Base-by-base conservation (phyloP, 35 echinoderm and acorn worm species). In the Stichopus chloronotus region DNA sequence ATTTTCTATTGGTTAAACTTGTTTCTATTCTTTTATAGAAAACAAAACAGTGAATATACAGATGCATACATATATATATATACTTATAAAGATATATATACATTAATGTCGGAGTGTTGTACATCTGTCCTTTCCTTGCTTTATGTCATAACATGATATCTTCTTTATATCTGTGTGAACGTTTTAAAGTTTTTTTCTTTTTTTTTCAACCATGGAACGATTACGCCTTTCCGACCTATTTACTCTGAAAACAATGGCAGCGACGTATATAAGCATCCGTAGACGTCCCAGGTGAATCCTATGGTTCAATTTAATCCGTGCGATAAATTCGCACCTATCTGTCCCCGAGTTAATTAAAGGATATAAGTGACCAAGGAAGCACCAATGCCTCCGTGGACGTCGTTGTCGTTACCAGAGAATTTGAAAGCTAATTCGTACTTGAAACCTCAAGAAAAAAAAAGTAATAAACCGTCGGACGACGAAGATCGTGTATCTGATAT, bases 331-430 rank as follows among this genome's bases (percentile, higher is more conserved):
- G 55, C 80, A 83, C 80, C 78, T 56, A 19, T 83, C 52, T 56
- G 25, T 83, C n/a, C 30, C 55, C 55, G 80, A 83, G 25, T 83
- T 83, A 83, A 83, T 83, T 83, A 83, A 16, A 55, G 55, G 12
- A 7, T 52, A 43, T 43, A 83, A 52, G 80, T 56, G 80, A 55
- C 80, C 61, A 65, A 65, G 19, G 61, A 14, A 65, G 30, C 30
- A 43, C 30, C 30, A 43, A 43, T 43, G 30, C 30, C 30, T 43
- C 30, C 30, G 30, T 43, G 30, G 30, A 43, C 30, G 30, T 43
- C 30, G 30, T 1, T 43, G 30, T 43, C 30, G 80, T 56, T 24
- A 55, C 80, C 61, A 65, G 19, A 65, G 61, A 14, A 65, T 65
- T 65, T 1, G 11, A 65, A 65, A 65, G 61, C 61, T 65, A 65